A percentile compares a stretch with the other conserved stretches of the same genome.
These are phyloP conservation scores for Sminthurinus aureus DNA, from an alignment of 2,888 invertebrate species.

Conservation along the genomic window DNA sequence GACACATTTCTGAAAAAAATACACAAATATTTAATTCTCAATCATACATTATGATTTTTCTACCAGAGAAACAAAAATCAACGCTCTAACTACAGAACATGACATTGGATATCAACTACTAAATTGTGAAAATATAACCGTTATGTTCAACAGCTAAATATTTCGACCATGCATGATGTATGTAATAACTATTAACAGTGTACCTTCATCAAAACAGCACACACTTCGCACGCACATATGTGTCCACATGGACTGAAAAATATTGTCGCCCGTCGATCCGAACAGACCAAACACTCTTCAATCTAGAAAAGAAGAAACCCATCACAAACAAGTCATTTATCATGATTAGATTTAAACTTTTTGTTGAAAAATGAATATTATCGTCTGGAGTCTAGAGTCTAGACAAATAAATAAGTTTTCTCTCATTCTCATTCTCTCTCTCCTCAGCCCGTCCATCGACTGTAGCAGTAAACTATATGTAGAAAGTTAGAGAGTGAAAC, in stretches of 20 bases:
- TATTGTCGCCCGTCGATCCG: conserved; percentile 89
- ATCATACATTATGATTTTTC: no score
- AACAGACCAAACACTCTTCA: conserved; percentile 96
- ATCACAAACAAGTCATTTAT: conserved; percentile 54
- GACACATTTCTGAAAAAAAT: conserved; percentile 82
- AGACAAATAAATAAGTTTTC: conserved; percentile 45
- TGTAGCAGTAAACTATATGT: no score
- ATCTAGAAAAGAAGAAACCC: conserved; percentile 69
- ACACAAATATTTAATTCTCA: not conserved
- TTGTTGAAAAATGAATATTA: conserved; percentile 49
- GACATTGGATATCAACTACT: no score
- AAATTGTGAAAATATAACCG: no score
- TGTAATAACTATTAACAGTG: not conserved
- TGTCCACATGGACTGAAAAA: conserved; percentile 95
- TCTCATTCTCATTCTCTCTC: not conserved
- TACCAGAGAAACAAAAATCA: not conserved
- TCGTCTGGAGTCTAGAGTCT: conserved; percentile 30
- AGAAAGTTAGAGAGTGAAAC: no score
- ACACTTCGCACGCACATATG: conserved; percentile 74
- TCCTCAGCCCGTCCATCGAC: not conserved
- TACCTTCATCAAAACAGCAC: not conserved
- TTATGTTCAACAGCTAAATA: no score
- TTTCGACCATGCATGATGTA: no score
- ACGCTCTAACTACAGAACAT: not conserved
- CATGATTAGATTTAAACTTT: conserved; percentile 53